phyloP scores from a whole-genome alignment of 2,797 vertebrate genomes.

The Hemibagrus guttatus region DNA sequence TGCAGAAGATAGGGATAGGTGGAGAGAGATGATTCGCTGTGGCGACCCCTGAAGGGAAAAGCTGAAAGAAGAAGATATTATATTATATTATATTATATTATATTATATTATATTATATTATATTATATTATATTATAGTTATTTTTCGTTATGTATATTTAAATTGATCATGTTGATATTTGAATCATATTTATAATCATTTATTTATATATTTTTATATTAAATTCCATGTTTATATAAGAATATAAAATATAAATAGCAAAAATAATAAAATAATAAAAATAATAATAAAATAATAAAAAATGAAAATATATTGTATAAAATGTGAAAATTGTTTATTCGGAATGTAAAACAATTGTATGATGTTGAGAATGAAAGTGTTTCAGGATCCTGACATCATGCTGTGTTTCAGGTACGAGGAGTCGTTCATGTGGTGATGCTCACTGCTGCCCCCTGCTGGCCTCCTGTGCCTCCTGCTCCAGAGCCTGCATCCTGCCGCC shows the following conservation, averaged over 20 bases:
- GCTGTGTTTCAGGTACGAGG: conserved; percentile 65
- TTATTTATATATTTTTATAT: neutral
- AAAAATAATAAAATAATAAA: neutral
- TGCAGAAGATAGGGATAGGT: no score
- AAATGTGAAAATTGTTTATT: neutral
- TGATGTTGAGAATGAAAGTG: neutral
- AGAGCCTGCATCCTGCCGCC: conserved; percentile 26
- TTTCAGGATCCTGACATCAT: no score
- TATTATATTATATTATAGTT: neutral
- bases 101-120: no score
- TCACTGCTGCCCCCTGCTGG: conserved; percentile 52
- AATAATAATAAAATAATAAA: neutral
- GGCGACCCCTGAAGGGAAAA: no score
- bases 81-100: no score
- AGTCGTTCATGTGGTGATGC: conserved; percentile 73
- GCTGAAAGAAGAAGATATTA: no score
- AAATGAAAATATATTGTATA: neutral
- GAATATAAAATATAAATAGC: neutral
- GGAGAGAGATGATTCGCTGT: no score
- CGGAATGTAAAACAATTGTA: no score
- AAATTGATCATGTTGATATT: neutral
- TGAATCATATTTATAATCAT: neutral
- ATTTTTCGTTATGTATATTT: neutral
- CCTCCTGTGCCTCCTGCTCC: conserved; percentile 66
- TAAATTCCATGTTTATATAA: neutral